A percentile compares a stretch with the other conserved stretches of the same genome.
Evolutionary conservation across 2,113 vertebrate genomes (phyloP).

Genomic region (Lycaon pictus): DNA sequence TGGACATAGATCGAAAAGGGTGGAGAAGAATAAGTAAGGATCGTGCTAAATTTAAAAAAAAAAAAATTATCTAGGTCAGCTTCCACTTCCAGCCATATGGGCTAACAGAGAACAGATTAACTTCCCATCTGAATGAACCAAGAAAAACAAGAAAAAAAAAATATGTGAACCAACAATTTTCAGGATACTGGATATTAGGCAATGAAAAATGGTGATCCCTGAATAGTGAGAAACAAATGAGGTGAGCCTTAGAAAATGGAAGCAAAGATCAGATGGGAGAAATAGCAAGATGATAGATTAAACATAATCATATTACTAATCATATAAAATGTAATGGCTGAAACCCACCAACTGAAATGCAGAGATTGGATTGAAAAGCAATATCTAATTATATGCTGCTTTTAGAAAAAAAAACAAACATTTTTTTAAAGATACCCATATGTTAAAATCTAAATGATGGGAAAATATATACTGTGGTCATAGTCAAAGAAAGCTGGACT

Average conservation of each 20-base stretch:
- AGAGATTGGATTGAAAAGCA: not conserved
- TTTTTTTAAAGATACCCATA: not conserved
- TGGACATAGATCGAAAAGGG: not conserved
- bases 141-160: not conserved
- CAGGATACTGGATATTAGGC: not conserved
- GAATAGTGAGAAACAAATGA: not conserved
- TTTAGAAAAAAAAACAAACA: not conserved
- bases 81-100: not conserved
- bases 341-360: not conserved
- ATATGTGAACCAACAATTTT: not conserved
- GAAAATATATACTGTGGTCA: not conserved
- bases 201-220: not conserved
- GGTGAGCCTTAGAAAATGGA: not conserved
- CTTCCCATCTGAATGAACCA: not conserved
- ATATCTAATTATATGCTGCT: not conserved
- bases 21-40: not conserved
- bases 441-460: not conserved
- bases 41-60: not conserved
- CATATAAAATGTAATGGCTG: not conserved
- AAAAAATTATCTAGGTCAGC: not conserved
- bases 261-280: not conserved
- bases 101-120: not conserved
- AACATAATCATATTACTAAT: not conserved
- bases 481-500: not conserved
- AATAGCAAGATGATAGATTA: not conserved